Evolutionary conservation across 1,140 invertebrate species (phyloP), one percentile per base, ranked within the genome.

Genomic region (Megathymus violae): DNA sequence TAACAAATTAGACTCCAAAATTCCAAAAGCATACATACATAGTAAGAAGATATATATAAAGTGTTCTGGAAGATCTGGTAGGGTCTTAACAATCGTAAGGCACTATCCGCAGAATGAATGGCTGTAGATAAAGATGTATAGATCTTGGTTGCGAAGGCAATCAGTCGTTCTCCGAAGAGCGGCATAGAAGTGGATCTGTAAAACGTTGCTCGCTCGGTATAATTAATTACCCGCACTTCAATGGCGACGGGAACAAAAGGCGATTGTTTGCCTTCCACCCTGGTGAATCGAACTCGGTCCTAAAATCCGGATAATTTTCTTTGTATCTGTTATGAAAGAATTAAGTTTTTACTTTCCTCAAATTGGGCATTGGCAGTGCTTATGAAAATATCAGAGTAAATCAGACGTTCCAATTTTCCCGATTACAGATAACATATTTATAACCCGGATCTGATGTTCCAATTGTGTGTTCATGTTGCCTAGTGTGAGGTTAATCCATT

Each of bases 321-420:
- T 86, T 86, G 83, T 82, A 76, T n/a, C n/a, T n/a, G n/a, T n/a
- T 81, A 80, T 80, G 74, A 73, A 79, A 83, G 77, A 80, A 83
- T 77, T 80, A 80, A 85, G 76, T 80, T 85, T 85, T 85, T 85
- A 82, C 82, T 77, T 75, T 69, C 70, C 67, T 64, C 61, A 70
- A 74, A 79, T 81, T 77, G 73, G 74, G 68, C 59, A 67, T 38
- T 63, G 74, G 68, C 64, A 60, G 64, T 48, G 61, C 63, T 63
- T 52, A 52, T 47, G 59, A 67, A 62, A n/a, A n/a, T n/a, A n/a
- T n/a, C n/a, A n/a, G n/a, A n/a, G n/a, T n/a, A n/a, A n/a, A n/a
- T n/a, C n/a, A 52, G 50, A 44, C 62, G 40, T 54, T 43, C 13
- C n/a, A n/a, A n/a, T n/a, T n/a, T n/a, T n/a, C n/a, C n/a, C n/a